Base-by-base conservation (phyloP, 2,113 vertebrate species). In the Colius striatus region DNA sequence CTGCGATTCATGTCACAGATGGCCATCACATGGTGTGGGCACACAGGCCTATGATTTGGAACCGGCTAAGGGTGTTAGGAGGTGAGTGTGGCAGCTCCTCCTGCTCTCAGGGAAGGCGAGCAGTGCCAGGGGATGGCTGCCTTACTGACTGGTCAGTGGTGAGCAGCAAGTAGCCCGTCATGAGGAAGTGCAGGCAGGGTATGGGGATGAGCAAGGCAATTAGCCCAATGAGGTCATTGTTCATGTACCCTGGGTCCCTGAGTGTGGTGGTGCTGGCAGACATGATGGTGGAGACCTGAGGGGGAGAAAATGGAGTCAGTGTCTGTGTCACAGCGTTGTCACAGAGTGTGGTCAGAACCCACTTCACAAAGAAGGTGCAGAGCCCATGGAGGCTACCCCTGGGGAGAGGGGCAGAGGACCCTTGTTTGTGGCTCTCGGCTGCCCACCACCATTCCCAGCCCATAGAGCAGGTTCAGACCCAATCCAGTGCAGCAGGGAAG, bases 231-330 rank as follows among this genome's bases (percentile, higher is more conserved):
- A 99, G 98, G 96, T 99, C 99, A 4, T 99, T 99, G 98, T 99
- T 99, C 99, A 99, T 99, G 97, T 99, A 99, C 26, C 99, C 99
- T 0, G 99, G 99, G 67, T 99, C 99, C 84, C 99, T 98, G 92
- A 99, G 98, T 1, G 99, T 99, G 89, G 99, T 99, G 73, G 99
- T 99, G 97, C 99, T 99, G 84, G 99, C 99, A 25, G 99, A 99
- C 99, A 99, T 99, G 97, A 99, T 99, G 95, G 99, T 99, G 91
- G 99, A 99, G n/a, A 99, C 99, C 99, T 99, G n/a, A n/a, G 94
- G 10, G 29, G 95, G 71, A 96, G 87, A 95, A 77, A 25, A 45
- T 1, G 3, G 60, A 30, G 16, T 54, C 47, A 47, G 75, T 5
- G 4, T 27, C 9, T 1, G 4, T 2, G 1, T 32, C 36, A 17